These are phyloP conservation scores for Rhogogaster chlorosoma DNA, from an alignment of 2,888 invertebrate species.

Conservation along the genomic window DNA sequence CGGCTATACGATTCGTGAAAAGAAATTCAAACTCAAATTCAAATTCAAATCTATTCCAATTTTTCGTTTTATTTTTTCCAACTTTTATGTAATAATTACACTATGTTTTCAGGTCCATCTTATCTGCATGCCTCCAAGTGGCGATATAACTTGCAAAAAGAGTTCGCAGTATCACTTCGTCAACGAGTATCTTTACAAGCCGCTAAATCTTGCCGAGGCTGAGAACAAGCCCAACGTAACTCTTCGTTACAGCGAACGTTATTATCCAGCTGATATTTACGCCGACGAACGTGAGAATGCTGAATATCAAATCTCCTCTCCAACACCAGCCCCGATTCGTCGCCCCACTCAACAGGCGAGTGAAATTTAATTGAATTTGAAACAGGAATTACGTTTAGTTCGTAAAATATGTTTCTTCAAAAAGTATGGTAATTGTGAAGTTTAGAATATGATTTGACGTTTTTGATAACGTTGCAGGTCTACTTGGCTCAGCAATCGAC, in stretches of 20 bases:
- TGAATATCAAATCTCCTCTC: constrained; percentile 69
- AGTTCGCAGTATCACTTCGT: constrained; percentile 95
- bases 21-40: constrained; percentile 17
- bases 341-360: constrained; percentile 66
- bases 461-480: constrained; percentile 57
- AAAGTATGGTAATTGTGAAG: background rate
- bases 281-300: constrained; percentile 73
- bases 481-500: constrained; percentile 73
- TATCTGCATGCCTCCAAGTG: constrained; percentile 95
- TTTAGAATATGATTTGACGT: background rate
- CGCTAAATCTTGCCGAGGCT: constrained; percentile 90
- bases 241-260: constrained; percentile 89
- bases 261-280: constrained; percentile 90
- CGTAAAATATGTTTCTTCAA: background rate
- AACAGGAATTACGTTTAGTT: background rate
- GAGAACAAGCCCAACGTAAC: constrained; percentile 90
- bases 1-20: background rate
- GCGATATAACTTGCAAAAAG: constrained; percentile 93
- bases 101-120: constrained; percentile 86
- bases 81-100: background rate
- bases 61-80: background rate
- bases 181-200: constrained; percentile 94
- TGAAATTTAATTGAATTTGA: background rate
- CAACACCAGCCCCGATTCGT: constrained; percentile 67
- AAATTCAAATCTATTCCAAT: constrained; percentile 16